Conservation (phyloP, 2,888 invertebrate species). For the Drosophila setosimentum region DNA sequence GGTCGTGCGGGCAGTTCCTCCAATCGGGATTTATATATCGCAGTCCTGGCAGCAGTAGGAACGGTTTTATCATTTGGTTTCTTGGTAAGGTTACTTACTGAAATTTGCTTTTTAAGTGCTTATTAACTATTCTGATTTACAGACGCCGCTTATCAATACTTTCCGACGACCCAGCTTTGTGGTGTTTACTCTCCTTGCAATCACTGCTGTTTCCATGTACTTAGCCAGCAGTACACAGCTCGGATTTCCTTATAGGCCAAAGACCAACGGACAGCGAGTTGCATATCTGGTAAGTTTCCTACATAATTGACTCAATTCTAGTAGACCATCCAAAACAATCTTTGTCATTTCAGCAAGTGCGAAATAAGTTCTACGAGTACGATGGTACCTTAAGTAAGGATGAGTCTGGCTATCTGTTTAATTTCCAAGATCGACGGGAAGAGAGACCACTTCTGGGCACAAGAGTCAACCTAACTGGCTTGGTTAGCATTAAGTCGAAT, state of each 20-base stretch:
- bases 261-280: constrained; percentile 84
- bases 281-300: constrained; percentile 84
- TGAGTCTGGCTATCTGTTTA: constrained; percentile 86
- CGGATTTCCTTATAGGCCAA: constrained; percentile 87
- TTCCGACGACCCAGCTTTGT: constrained; percentile 57
- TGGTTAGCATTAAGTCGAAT: constrained; percentile 54
- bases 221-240: constrained; percentile 85
- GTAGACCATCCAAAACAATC: not conserved
- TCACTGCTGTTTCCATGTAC: constrained; percentile 24
- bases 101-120: too few relatives aligned
- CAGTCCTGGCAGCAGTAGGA: constrained; percentile 82
- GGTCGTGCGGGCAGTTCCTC: constrained; percentile 85
- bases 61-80: constrained; percentile 82
- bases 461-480: constrained; percentile 59
- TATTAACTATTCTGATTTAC: not conserved
- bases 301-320: too few relatives aligned
- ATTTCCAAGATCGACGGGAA: constrained; percentile 84
- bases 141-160: constrained; percentile 62
- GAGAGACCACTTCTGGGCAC: constrained; percentile 52
- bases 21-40: constrained; percentile 87
- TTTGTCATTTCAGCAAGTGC: constrained; percentile 84
- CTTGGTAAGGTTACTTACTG: constrained; percentile 64
- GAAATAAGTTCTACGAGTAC: constrained; percentile 85
- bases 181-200: constrained; percentile 31
- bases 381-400: constrained; percentile 77